Percentiles rank a stretch among this genome's conserved stretches.
Conservation (phyloP, 1,140 invertebrate species). For the Dendrolimus kikuchii region DNA sequence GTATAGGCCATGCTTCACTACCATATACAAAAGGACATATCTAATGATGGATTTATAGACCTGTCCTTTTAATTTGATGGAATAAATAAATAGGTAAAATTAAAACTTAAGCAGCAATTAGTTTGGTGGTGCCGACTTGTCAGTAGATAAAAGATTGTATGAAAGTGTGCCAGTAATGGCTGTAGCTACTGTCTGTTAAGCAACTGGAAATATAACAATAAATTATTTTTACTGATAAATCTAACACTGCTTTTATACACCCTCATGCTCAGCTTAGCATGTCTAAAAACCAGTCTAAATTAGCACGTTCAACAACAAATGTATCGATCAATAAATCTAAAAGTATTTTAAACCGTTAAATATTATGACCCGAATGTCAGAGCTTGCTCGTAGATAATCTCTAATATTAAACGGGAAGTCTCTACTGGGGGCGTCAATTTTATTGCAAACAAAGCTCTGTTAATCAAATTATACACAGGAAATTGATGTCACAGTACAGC, state of each 20-base stretch:
- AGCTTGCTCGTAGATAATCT: slow-evolving; percentile 11
- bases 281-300: slow-evolving; percentile 10
- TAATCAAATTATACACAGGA: slow-evolving; percentile 24
- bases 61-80: no score
- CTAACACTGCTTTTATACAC: neutral
- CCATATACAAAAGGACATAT: no score
- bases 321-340: slow-evolving; percentile 34
- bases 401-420: slow-evolving; percentile 11
- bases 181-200: no score
- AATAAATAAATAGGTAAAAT: no score
- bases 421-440: slow-evolving; percentile 13
- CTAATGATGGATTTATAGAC: no score
- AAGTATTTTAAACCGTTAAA: slow-evolving; percentile 37
- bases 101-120: no score
- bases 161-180: no score
- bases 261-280: neutral
- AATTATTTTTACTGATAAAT: no score
- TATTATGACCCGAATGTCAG: slow-evolving; percentile 38
- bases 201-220: no score
- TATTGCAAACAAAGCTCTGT: slow-evolving; percentile 18
- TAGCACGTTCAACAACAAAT: slow-evolving; percentile 18
- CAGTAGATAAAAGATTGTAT: no score
- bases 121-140: no score
- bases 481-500: slow-evolving; percentile 30
- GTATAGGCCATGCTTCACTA: no score